Evolutionary conservation across 2,888 invertebrate species (phyloP).

Genomic region (Aphidius colemani): DNA sequence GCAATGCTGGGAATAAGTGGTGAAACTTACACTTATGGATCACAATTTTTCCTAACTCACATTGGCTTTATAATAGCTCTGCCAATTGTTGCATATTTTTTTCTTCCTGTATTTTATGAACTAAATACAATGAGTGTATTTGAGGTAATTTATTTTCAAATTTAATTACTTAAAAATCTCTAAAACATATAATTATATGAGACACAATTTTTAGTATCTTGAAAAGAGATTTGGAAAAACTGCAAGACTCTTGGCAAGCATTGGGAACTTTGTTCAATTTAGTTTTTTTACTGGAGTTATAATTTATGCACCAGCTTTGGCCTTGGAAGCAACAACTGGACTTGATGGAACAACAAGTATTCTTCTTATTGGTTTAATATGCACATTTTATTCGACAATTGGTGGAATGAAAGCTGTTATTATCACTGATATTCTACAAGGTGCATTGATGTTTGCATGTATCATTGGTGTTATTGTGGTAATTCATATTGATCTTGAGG

Average conservation of each 20-base stretch:
- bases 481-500: constrained; percentile 69
- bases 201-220: constrained; percentile 62
- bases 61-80: constrained; percentile 77
- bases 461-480: constrained; percentile 77
- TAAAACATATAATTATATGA: too few relatives aligned
- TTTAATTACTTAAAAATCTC: background rate
- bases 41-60: constrained; percentile 79
- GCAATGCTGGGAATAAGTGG: constrained; percentile 85
- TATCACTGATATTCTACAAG: constrained; percentile 84
- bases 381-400: constrained; percentile 84
- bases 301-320: constrained; percentile 69
- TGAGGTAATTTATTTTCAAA: constrained; percentile 64
- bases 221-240: constrained; percentile 65
- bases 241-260: constrained; percentile 63
- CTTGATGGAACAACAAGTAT: constrained; percentile 59
- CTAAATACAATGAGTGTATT: constrained; percentile 86
- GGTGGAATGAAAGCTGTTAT: constrained; percentile 93
- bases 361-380: constrained; percentile 66
- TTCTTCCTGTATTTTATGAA: constrained; percentile 84
- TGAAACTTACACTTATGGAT: constrained; percentile 84
- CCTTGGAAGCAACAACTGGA: constrained; percentile 64
- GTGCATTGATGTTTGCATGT: constrained; percentile 81
- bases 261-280: constrained; percentile 66
- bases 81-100: constrained; percentile 76
- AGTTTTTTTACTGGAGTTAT: constrained; percentile 66